Evolutionary conservation across 2,797 vertebrate genomes (phyloP).

Genomic region (Cryptoprocta ferox): DNA sequence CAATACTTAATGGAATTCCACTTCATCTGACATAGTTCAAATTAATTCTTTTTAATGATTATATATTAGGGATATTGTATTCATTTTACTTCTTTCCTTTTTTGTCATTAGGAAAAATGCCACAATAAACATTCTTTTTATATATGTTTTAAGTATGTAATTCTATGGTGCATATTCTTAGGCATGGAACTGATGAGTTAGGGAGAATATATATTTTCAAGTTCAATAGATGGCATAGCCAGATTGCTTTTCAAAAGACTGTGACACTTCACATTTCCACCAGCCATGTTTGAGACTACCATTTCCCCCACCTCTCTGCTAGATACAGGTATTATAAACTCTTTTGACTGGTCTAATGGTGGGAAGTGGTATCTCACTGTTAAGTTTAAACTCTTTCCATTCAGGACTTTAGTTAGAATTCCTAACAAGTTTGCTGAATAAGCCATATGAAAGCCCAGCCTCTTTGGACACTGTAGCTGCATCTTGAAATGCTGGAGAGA

Average conservation of each 20-base stretch:
- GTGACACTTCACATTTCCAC: not conserved
- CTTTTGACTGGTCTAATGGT: not conserved
- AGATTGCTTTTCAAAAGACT: not conserved
- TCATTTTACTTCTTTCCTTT: not conserved
- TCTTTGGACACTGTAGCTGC: not conserved
- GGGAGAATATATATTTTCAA: not conserved
- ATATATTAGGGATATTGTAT: not conserved
- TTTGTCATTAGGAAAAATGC: not conserved
- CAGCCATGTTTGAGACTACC: not conserved
- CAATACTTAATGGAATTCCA: not conserved
- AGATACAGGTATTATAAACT: not conserved
- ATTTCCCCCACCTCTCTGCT: not conserved
- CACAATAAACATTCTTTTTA: not conserved
- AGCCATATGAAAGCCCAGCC: not conserved
- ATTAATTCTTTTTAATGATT: not conserved
- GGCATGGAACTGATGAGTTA: not conserved
- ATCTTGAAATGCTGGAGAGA: conserved; percentile 17
- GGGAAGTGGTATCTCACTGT: not conserved
- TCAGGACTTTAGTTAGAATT: conserved; percentile 19
- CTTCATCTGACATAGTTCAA: not conserved
- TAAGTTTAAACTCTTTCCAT: not conserved
- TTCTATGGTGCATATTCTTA: not conserved
- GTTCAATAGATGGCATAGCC: not conserved
- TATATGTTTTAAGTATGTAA: not conserved
- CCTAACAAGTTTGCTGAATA: not conserved